phyloP scores from a whole-genome alignment of 1,140 invertebrate species.

The Drosophila fuyamai region DNA sequence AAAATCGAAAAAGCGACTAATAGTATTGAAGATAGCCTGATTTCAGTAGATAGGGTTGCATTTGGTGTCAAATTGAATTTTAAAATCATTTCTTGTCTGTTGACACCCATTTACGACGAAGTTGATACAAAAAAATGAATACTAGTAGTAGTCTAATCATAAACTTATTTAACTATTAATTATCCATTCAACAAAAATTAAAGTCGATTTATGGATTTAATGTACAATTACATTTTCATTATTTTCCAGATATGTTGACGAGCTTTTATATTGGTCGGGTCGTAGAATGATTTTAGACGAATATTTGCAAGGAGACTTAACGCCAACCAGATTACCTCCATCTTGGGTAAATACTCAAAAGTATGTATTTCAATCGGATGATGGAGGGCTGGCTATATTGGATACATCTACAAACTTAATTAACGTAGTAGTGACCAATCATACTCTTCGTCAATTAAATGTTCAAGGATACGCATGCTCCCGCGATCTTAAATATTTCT shows the following conservation, averaged over 20 bases:
- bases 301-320: slow-evolving; percentile 91
- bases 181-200: too few relatives aligned
- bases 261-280: slow-evolving; percentile 93
- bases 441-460: slow-evolving; percentile 93
- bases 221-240: background rate
- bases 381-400: slow-evolving; percentile 91
- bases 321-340: slow-evolving; percentile 89
- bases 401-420: slow-evolving; percentile 91
- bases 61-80: too few relatives aligned
- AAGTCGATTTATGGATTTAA: too few relatives aligned
- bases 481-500: slow-evolving; percentile 91
- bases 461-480: slow-evolving; percentile 93
- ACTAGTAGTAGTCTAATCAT: too few relatives aligned
- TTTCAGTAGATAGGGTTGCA: too few relatives aligned
- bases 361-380: slow-evolving; percentile 93
- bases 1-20: too few relatives aligned
- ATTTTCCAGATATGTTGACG: slow-evolving; percentile 91
- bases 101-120: too few relatives aligned
- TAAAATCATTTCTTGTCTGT: too few relatives aligned
- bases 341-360: slow-evolving; percentile 92
- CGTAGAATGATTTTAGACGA: slow-evolving; percentile 92
- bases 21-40: too few relatives aligned
- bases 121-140: too few relatives aligned
- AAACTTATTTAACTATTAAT: too few relatives aligned
- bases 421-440: slow-evolving; percentile 92